Base-by-base conservation (phyloP, 2,888 invertebrate species). In the Acronicta alni region DNA sequence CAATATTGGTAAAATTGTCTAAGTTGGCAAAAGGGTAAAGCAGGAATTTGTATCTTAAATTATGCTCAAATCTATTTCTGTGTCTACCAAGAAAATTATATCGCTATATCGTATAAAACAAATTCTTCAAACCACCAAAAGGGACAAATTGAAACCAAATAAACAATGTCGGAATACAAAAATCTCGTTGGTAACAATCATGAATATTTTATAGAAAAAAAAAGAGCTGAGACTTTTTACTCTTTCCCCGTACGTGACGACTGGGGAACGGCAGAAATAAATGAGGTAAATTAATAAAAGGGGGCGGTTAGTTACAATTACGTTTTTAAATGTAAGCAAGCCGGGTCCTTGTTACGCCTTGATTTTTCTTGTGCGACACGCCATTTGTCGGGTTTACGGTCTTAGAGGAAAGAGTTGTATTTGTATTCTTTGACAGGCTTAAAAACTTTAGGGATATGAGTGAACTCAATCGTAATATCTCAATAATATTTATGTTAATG, bases 231-330 rank as follows among this genome's bases (percentile, higher is more conserved):
- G 74, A 71, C 65, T 88, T 88, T 89, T 86, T 84, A 84, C 84
- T 87, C 81, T 80, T 87, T 84, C 79, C 77, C 2, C 75, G 62
- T 68, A 85, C 87, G 86, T 87, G 89, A 88, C 86, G 75, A 85
- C 80, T 81, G 79, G 83, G 83, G 87, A 87, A 77, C 81, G 84
- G 81, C 82, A 78, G 80, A 84, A 85, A 93, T 89, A 88, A 91
- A 93, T 89, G 93, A 91, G 90, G 84, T 91, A 89, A 93, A 93
- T 93, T 93, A 93, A 93, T 94, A 93, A 92, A 88, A n/a, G 87
- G 89, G 92, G 85, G 87, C 87, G 93, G 93, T 94, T 94, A 92
- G 92, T 93, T 92, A 93, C 93, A 94, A 94, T 94, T 93, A 94
- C 90, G 87, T 88, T 92, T 94, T 93, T 92, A 91, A 93, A 93